phyloP scores from a whole-genome alignment of 2,888 invertebrate species.

The Cyrtodaria siliqua region DNA sequence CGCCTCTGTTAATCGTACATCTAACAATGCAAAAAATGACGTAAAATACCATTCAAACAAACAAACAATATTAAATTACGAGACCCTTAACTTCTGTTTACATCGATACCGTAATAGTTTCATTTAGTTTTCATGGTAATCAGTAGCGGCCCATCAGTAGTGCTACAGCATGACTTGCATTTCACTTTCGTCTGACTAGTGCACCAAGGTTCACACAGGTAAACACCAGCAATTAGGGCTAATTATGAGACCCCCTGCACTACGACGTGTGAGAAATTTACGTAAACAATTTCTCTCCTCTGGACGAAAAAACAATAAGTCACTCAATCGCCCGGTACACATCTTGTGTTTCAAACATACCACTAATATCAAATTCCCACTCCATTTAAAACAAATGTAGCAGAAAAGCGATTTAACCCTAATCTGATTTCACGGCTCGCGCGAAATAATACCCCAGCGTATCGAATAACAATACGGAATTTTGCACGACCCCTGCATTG shows the following conservation, averaged over 20 bases:
- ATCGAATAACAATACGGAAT: not conserved
- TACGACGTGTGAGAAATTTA: not conserved
- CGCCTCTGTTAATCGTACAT: too few relatives aligned
- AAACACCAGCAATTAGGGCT: too few relatives aligned
- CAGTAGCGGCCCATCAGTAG: too few relatives aligned
- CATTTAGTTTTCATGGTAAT: too few relatives aligned
- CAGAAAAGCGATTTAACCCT: conserved; percentile 41
- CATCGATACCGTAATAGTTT: too few relatives aligned
- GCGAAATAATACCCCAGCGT: not conserved
- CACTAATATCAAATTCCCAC: conserved; percentile 7
- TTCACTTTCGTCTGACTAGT: too few relatives aligned
- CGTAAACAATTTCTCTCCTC: conserved; percentile 1
- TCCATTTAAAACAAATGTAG: conserved; percentile 13
- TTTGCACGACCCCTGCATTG: not conserved
- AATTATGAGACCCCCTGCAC: conserved; percentile 18
- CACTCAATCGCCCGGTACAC: not conserved
- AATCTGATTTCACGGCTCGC: conserved; percentile 24
- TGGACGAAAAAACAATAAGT: conserved; percentile 8
- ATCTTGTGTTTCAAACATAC: conserved; percentile 20
- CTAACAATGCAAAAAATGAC: too few relatives aligned
- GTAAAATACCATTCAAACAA: too few relatives aligned
- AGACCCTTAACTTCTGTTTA: too few relatives aligned
- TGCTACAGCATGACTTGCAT: too few relatives aligned
- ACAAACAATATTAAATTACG: too few relatives aligned
- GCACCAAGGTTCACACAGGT: too few relatives aligned